Evolutionary conservation across 2,888 invertebrate genomes (phyloP).

Genomic region (Mythimna pallens): DNA sequence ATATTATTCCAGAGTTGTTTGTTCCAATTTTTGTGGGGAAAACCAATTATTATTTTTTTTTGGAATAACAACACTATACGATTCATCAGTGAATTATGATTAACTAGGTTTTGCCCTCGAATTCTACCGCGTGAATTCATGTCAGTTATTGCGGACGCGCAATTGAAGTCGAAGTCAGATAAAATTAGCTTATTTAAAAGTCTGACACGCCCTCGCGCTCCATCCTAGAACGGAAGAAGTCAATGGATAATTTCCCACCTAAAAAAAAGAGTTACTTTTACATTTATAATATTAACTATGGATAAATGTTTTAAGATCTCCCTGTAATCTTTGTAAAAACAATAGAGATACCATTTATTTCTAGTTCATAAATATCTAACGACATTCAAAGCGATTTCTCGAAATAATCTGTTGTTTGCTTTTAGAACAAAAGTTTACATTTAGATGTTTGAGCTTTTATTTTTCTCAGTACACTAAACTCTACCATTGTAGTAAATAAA

Average conservation of each 20-base stretch:
- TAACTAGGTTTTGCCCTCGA: too few relatives aligned
- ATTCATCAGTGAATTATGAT: constrained; percentile 7
- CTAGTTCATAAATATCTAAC: constrained; percentile 4
- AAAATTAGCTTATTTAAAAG: too few relatives aligned
- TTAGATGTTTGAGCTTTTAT: constrained; percentile 18
- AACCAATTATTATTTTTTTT: not conserved
- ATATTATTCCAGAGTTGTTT: constrained; percentile 3
- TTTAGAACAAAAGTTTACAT: constrained; percentile 4
- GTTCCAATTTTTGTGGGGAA: not conserved
- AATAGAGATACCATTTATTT: constrained; percentile 10
- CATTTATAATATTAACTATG: not conserved
- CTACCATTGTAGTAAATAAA: constrained; percentile 7
- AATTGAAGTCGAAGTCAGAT: too few relatives aligned
- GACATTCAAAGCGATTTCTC: not conserved
- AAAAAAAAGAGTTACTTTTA: too few relatives aligned
- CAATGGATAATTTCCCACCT: too few relatives aligned
- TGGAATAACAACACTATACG: not conserved
- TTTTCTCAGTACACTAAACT: constrained; percentile 12
- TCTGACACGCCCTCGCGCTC: too few relatives aligned
- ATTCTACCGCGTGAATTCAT: too few relatives aligned
- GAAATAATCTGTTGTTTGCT: constrained; percentile 6
- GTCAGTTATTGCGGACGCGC: too few relatives aligned
- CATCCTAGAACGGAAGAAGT: too few relatives aligned
- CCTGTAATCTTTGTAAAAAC: not conserved
- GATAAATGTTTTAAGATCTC: not conserved